Evolutionary conservation across 2,113 vertebrate genomes (phyloP), one percentile per base, ranked within the genome.

Genomic region (Tachysurus vachellii): DNA sequence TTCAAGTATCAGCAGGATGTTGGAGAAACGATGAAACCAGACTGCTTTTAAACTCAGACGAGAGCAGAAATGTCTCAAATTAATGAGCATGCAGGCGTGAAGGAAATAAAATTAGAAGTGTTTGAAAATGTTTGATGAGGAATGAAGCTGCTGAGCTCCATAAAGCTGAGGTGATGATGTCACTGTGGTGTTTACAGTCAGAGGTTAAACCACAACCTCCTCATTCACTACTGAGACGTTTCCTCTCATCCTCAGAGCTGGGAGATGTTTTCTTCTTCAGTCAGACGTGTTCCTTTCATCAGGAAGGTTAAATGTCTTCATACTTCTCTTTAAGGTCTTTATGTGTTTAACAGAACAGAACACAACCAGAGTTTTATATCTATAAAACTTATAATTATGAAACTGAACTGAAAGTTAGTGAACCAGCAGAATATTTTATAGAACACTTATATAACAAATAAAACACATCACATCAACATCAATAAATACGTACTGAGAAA

Each of bases 41-140:
- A 44, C 70, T 31, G 82, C 80, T 80, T 89, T 86, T 86, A 88
- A 71, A 77, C n/a, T 57, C 31, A 83, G 50, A 86, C 66, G 44
- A 85, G 64, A 59, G 54, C 80, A 54, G 44, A 76, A 75, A 83
- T 36, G 56, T 82, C 70, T 86, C 66, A 79, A 70, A 57, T 73
- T 88, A 83, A 83, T 85, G 85, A 88, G 85, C 26, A 71, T 28
- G 64, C 31, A 61, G 68, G 59, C 36, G 54, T 13, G 19, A 64
- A 42, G 13, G n/a, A 83, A 47, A 71, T 44, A 11, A 64, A 73
- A 83, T 85, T 26, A 87, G 28, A 86, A 44, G 53, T 73, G 77
- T 89, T 82, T 36, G 61, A 61, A 21, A 70, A 66, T 64, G 75
- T 73, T 82, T 70, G 44, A 6, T 28, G 17, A 36, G 64, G 17